These are phyloP conservation scores for Mus caroli DNA, from an alignment of 2,797 vertebrate species.

Conservation along the genomic window DNA sequence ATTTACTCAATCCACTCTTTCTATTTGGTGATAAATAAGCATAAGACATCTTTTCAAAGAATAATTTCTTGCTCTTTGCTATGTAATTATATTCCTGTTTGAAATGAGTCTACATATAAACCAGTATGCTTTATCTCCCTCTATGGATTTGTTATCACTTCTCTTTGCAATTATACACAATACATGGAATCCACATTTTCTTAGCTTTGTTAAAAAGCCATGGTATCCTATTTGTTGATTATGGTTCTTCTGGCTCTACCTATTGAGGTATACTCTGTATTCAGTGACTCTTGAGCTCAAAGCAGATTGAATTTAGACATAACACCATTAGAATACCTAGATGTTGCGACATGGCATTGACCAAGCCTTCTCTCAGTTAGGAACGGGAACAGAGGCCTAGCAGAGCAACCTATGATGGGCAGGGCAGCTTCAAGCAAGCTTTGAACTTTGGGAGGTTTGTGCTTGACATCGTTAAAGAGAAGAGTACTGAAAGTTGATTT, in stretches of 20 bases:
- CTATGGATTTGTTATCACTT: neutral
- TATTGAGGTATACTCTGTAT: neutral
- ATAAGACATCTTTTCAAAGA: neutral
- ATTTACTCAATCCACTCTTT: neutral
- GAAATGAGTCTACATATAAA: neutral
- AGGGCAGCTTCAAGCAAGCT: neutral
- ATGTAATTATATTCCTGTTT: neutral
- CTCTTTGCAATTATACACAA: neutral
- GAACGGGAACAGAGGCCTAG: neutral
- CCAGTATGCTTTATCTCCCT: neutral
- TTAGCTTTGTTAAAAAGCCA: neutral
- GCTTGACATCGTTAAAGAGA: neutral
- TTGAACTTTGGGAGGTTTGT: neutral
- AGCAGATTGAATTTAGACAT: neutral
- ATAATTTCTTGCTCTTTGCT: neutral
- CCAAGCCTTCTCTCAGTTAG: neutral
- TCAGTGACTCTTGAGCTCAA: neutral
- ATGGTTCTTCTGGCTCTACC: neutral
- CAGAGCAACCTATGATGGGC: neutral
- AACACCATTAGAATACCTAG: neutral
- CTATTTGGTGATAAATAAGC: neutral
- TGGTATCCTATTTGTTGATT: neutral
- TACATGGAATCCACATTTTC: neutral
- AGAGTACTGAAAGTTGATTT: neutral
- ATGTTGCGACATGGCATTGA: neutral